Conservation (phyloP, 2,888 invertebrate species). For the Tinea semifulvella region DNA sequence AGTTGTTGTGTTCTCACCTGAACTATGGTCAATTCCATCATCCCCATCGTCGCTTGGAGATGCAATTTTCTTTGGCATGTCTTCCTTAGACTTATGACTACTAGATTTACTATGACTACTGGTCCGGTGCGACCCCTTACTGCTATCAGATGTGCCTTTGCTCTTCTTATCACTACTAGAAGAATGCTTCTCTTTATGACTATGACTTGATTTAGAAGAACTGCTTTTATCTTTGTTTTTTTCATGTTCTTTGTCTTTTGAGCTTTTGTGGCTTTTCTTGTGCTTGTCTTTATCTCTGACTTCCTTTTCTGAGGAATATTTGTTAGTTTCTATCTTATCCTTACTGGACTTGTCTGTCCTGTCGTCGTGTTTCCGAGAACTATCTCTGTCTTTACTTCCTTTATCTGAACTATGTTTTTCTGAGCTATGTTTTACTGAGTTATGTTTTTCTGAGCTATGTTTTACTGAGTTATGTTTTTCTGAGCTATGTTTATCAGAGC, state of each 20-base stretch:
- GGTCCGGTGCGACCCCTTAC: slow-evolving; percentile 29
- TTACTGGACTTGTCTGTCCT: slow-evolving; percentile 21
- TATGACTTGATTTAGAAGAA: slow-evolving; percentile 41
- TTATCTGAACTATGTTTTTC: neutral
- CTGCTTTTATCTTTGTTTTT: slow-evolving; percentile 42
- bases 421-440: slow-evolving; percentile 18
- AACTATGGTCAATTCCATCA: slow-evolving; percentile 75
- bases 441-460: too few species aligned
- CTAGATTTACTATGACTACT: slow-evolving; percentile 29
- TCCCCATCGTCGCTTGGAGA: slow-evolving; percentile 44
- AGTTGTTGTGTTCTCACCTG: slow-evolving; percentile 66
- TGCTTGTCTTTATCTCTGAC: slow-evolving; percentile 30
- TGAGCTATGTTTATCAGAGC: slow-evolving; percentile 30
- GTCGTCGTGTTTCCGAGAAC: slow-evolving; percentile 32
- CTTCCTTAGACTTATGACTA: slow-evolving; percentile 36
- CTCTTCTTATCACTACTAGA: slow-evolving; percentile 20
- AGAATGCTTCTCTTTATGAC: slow-evolving; percentile 39
- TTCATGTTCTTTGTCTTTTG: slow-evolving; percentile 36
- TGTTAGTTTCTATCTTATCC: slow-evolving; percentile 20
- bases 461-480: slow-evolving; percentile 22
- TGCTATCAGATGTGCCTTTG: slow-evolving; percentile 27
- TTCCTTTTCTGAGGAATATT: slow-evolving; percentile 19
- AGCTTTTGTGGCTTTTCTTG: slow-evolving; percentile 23
- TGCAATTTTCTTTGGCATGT: slow-evolving; percentile 52
- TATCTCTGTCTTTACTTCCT: neutral